These are phyloP conservation scores for Gambusia holbrooki DNA, from an alignment of 2,113 vertebrate species.

Conservation along the genomic window DNA sequence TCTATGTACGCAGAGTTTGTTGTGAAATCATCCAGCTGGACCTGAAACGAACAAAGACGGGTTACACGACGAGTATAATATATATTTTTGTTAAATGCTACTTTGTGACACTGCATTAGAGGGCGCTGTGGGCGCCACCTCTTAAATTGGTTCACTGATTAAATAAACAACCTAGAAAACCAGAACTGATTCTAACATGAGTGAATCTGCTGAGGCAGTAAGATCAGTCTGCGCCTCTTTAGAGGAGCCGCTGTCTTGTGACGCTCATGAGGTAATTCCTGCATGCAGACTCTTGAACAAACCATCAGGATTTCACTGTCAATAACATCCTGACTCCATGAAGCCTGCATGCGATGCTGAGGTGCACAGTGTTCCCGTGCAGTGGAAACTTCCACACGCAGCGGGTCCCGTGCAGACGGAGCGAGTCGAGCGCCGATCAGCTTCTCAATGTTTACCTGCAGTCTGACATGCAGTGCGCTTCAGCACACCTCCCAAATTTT, in stretches of 20 bases:
- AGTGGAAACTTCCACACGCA: conserved; percentile 44
- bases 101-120: neutral
- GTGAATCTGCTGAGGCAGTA: neutral
- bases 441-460: conserved; percentile 10
- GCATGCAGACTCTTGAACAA: conserved; percentile 48
- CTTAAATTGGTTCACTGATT: too few relatives aligned
- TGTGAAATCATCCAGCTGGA: too few relatives aligned
- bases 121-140: neutral
- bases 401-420: conserved; percentile 17
- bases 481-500: neutral
- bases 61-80: neutral
- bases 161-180: too few relatives aligned
- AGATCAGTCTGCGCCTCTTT: neutral
- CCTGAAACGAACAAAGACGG: too few relatives aligned
- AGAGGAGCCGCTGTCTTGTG: neutral
- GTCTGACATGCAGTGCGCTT: conserved; percentile 5
- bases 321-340: conserved; percentile 48
- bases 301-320: conserved; percentile 28
- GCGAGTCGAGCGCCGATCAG: neutral
- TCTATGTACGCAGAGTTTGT: too few relatives aligned
- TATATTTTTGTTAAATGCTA: neutral
- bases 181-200: neutral
- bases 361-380: neutral
- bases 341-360: conserved; percentile 16
- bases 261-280: neutral